Evolutionary conservation across 2,113 vertebrate genomes (phyloP), one percentile per base, ranked within the genome.

Genomic region (Alligator sinensis): DNA sequence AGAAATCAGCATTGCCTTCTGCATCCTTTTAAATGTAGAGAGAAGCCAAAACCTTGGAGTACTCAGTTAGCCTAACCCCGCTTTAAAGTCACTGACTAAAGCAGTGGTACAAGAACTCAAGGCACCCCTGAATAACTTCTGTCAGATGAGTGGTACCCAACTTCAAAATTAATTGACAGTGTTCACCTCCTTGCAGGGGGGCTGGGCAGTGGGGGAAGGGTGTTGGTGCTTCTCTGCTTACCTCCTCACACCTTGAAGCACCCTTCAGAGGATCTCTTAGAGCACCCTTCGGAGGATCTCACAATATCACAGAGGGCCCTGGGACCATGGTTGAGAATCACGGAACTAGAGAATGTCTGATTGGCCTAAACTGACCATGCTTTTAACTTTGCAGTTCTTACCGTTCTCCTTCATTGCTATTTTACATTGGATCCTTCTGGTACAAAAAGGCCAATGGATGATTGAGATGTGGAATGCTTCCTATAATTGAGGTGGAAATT

Each of bases 391-490:
- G 30, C 70, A 24, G 22, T 62, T 62, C 12, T 22, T 81, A 66
- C 72, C 92, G 68, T 59, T 25, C 57, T 89, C 81, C 70, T 86
- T 81, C 4, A 1, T 4, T 1, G 82, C 0, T 72, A 22, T 72
- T 11, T 10, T 38, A 0, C 64, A 24, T 58, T 13, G 5, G 63
- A 82, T 34, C 57, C 60, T 86, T 85, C 79, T 88, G 86, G 92
- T 66, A 81, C 90, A 58, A 78, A 83, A 86, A 77, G 80, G 91
- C 92, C 90, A 94, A 85, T 82, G 80, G 59, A 27, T 24, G 84
- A 94, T 87, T 28, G 80, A 94, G 34, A 74, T 7, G 34, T 24
- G 19, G 79, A 84, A 81, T 24, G 12, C 21, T 74, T 15, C 34
- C 34, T 47, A 74, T 58, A 72, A 18, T 1, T 15, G 38, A 34